Conservation (phyloP, 2,113 vertebrate species). For the Condylura cristata region DNA sequence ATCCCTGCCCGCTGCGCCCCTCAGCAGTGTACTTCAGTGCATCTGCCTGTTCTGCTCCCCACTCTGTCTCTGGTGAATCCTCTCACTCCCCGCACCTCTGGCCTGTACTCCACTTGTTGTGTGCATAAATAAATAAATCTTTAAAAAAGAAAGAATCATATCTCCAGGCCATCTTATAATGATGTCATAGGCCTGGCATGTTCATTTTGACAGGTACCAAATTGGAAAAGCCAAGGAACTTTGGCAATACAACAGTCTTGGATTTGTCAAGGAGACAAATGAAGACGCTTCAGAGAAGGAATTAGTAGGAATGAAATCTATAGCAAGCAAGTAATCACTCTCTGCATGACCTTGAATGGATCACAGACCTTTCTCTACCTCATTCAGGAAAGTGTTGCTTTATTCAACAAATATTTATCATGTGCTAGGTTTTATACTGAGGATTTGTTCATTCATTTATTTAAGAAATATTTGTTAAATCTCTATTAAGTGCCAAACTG, state of each 20-base stretch:
- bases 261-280: neutral
- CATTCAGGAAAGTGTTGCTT: conserved; percentile 8
- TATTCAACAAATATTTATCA: conserved; percentile 6
- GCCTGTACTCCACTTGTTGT: too few species aligned
- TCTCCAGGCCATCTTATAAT: neutral
- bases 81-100: too few species aligned
- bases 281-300: conserved; percentile 10
- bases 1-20: too few species aligned
- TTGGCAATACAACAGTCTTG: neutral
- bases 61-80: too few species aligned
- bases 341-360: neutral
- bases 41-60: too few species aligned
- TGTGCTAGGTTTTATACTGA: neutral
- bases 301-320: neutral
- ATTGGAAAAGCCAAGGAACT: neutral
- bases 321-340: neutral
- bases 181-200: neutral
- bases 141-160: neutral
- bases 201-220: neutral
- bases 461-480: neutral
- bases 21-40: too few species aligned
- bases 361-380: neutral
- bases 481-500: neutral
- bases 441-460: neutral
- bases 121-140: too few species aligned